Conservation (phyloP, 2,113 vertebrate species). For the Nettapus auritus region DNA sequence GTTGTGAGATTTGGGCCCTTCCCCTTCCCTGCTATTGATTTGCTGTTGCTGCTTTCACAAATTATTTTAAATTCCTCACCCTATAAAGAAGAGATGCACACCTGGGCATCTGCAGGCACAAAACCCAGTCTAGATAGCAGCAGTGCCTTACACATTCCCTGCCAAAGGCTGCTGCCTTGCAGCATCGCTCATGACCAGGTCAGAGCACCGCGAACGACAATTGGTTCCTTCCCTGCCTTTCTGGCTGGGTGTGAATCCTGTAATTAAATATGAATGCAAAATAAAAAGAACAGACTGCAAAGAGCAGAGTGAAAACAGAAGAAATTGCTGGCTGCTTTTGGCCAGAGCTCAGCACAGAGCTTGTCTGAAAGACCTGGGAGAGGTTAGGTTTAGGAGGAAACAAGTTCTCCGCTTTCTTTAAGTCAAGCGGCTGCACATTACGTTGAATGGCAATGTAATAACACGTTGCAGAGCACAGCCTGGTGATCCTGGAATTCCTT, state of each 20-base stretch:
- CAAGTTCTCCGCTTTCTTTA: background rate
- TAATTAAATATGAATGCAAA: constrained; percentile 50
- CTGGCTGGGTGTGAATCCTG: constrained; percentile 12
- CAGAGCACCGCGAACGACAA: rapidly evolving
- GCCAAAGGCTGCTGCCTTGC: background rate
- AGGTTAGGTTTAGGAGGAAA: constrained; percentile 7
- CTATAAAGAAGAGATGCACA: background rate
- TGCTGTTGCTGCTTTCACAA: background rate
- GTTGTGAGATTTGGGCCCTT: background rate
- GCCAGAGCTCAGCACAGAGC: background rate
- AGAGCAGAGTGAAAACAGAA: constrained; percentile 36
- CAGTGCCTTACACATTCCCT: background rate
- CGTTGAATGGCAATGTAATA: constrained; percentile 8
- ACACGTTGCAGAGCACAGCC: constrained; percentile 43
- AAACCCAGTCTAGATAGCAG: background rate
- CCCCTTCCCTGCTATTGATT: background rate
- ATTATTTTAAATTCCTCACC: background rate
- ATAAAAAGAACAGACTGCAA: constrained; percentile 51
- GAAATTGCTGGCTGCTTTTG: constrained; percentile 39
- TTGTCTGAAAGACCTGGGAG: background rate
- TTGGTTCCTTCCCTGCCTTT: background rate
- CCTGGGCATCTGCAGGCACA: background rate
- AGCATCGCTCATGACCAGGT: background rate
- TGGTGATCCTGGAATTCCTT: constrained; percentile 53
- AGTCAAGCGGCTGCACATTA: background rate